Conservation (phyloP, 2,113 vertebrate genomes). For the Edolisoma coerulescens region DNA sequence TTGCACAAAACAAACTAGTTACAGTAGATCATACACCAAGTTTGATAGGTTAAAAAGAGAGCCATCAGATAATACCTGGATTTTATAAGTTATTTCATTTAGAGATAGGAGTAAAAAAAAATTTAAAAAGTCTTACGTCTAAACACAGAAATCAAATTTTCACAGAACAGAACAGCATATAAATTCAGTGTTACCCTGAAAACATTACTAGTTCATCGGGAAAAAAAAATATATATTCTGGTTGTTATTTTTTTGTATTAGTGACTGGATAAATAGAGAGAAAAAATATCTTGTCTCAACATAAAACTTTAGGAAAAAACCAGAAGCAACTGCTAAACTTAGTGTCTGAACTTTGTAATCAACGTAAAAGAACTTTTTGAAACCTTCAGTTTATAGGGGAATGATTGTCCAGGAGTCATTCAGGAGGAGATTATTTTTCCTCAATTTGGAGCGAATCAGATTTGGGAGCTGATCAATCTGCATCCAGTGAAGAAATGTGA, state of each 20-base stretch:
- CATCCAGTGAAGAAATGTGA: not conserved
- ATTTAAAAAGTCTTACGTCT: not conserved
- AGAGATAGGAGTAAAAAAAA: not conserved
- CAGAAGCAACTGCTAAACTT: not conserved
- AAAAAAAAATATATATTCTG: not conserved
- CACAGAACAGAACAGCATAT: not conserved
- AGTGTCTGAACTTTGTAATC: not conserved
- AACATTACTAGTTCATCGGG: accelerated
- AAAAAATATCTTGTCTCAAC: not conserved
- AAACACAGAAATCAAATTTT: not conserved
- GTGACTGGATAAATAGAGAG: not conserved
- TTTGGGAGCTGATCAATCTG: not conserved
- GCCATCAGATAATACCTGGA: not conserved
- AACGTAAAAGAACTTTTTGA: not conserved
- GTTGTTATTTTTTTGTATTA: not conserved
- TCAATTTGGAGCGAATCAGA: not conserved
- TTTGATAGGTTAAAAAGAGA: not conserved
- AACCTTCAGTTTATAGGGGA: not conserved
- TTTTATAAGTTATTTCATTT: not conserved
- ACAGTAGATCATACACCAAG: not conserved
- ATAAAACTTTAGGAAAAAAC: not conserved
- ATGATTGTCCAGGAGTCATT: not conserved
- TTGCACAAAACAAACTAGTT: not conserved
- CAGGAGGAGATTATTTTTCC: not conserved
- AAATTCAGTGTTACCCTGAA: not conserved